Base-by-base conservation (phyloP, 2,888 invertebrate species). In the Lasioglossum oenotherae region DNA sequence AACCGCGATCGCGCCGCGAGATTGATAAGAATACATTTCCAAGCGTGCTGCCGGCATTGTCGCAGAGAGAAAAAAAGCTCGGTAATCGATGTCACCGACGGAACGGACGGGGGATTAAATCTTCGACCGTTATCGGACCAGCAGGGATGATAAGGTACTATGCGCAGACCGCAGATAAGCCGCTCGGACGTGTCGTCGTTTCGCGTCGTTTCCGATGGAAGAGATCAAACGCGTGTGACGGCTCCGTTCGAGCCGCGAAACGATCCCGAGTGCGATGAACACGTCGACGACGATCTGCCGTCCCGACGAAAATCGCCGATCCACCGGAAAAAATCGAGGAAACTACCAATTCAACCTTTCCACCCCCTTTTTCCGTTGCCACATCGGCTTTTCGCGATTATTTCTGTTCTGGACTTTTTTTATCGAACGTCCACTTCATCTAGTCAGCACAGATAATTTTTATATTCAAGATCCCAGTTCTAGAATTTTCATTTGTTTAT, bases 91-190 rank as follows among this genome's bases (percentile, higher is more conserved):
- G 67, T 67, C 35, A 67, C 67, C 19, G 67, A 35, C 23, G 67
- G 35, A 23, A 31, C 67, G 67, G 19, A 35, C 67, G 1, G 67
- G 31, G 67, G 67, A 67, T 67, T 67, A 67, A 67, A 35, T 67
- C 67, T 67, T 35, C 4, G 35, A 31, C 23, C 67, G 67, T 35
- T 67, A 67, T 67, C 67, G 35, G 35, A 67, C 35, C 19, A 35
- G 67, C 35, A 19, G 19, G 67, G 23, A 67, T 35, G 67, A 67
- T 67, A 67, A 67, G 67, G 35, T 31, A 23, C 35, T 23, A 6
- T 31, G 67, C 23, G 67, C 67, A 67, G 67, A 67, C 35, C 57
- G 35, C 57, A 53, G 38, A 31, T 53, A 75, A 38, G 41, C 57
- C 38, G n/a, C 8, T n/a, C 31, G 49, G 38, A 23, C 35, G 57